Conservation (phyloP, 2,888 invertebrate genomes). For the Lithophane ornitopus region DNA sequence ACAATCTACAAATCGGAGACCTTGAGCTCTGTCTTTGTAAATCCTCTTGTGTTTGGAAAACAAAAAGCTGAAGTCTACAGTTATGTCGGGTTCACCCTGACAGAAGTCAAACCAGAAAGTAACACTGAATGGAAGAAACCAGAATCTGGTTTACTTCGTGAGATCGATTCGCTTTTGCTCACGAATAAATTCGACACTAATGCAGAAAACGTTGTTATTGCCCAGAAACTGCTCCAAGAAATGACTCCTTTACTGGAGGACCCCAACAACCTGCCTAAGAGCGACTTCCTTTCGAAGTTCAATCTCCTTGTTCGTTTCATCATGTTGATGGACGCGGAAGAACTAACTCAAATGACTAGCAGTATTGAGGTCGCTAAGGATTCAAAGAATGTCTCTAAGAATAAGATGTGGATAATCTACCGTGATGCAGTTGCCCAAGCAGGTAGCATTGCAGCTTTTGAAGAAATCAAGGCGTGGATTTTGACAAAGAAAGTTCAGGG, state of each 20-base stretch:
- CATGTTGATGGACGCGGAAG: slow-evolving; percentile 91
- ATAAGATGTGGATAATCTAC: slow-evolving; percentile 91
- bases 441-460: slow-evolving; percentile 92
- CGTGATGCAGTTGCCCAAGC: slow-evolving; percentile 92
- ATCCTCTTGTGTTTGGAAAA: slow-evolving; percentile 90
- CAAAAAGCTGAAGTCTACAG: slow-evolving; percentile 92
- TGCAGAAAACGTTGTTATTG: slow-evolving; percentile 76
- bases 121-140: slow-evolving; percentile 81
- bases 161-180: no score
- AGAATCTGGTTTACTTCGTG: no score
- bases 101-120: slow-evolving; percentile 74
- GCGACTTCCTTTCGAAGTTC: slow-evolving; percentile 91
- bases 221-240: slow-evolving; percentile 86
- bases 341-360: slow-evolving; percentile 89
- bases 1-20: slow-evolving; percentile 92
- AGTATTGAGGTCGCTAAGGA: slow-evolving; percentile 85
- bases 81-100: slow-evolving; percentile 89
- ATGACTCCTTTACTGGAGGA: slow-evolving; percentile 91
- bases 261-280: slow-evolving; percentile 88
- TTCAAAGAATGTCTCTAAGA: slow-evolving; percentile 81
- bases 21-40: slow-evolving; percentile 90
- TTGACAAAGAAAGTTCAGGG: slow-evolving; percentile 86
- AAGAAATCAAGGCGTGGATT: slow-evolving; percentile 91
- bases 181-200: no score
- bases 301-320: slow-evolving; percentile 90